These are phyloP conservation scores for Ceratitis capitata DNA, from an alignment of 1,140 invertebrate genomes.

Conservation along the genomic window DNA sequence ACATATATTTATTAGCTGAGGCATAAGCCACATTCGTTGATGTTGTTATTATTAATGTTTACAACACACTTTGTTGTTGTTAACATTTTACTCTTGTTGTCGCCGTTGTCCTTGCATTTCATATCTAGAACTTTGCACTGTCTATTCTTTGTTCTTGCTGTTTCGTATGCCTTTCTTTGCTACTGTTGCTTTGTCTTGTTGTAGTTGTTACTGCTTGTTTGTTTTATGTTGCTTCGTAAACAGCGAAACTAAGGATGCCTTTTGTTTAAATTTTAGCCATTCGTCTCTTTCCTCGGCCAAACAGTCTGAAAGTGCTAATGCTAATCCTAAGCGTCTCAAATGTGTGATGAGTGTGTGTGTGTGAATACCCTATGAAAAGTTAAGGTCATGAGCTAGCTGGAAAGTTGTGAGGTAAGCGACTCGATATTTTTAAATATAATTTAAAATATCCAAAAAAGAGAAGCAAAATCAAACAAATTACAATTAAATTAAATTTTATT, in stretches of 20 bases:
- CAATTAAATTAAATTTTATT: no score
- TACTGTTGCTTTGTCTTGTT: not conserved
- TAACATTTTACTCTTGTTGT: no score
- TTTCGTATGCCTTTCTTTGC: not conserved
- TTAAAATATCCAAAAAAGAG: no score
- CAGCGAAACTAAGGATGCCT: not conserved
- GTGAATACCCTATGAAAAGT: no score
- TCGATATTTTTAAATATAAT: no score
- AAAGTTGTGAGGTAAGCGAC: no score
- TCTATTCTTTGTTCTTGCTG: not conserved
- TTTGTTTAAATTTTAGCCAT: not conserved
- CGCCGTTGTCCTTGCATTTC: slow-evolving; percentile 19
- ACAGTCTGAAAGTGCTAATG: not conserved
- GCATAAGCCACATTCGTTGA: not conserved
- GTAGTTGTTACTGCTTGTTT: no score
- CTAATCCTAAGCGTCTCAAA: not conserved
- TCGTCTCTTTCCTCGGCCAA: not conserved
- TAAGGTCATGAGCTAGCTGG: no score
- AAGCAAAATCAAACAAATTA: no score
- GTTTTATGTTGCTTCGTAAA: not conserved
- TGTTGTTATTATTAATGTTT: slow-evolving; percentile 11
- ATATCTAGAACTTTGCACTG: not conserved
- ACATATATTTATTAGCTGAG: not conserved
- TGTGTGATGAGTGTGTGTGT: no score
- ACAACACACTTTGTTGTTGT: not conserved